Evolutionary conservation across 2,113 vertebrate species (phyloP).

Genomic region (Antigone vipio): DNA sequence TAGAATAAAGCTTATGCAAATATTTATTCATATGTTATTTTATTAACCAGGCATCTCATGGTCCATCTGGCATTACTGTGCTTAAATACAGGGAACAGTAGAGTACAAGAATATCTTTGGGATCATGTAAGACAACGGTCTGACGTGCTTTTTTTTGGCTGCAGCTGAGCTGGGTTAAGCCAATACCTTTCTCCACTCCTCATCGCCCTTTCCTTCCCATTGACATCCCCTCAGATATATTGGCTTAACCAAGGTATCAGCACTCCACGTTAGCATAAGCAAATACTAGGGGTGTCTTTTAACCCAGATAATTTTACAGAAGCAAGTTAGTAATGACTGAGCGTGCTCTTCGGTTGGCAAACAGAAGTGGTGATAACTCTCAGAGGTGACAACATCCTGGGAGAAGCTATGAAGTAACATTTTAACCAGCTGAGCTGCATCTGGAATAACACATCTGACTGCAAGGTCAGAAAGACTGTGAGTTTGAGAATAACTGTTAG

Average conservation of each 20-base stretch:
- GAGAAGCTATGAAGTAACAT: neutral
- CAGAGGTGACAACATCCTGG: neutral
- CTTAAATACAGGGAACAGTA: neutral
- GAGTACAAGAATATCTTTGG: neutral
- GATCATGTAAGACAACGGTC: neutral
- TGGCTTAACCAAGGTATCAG: neutral
- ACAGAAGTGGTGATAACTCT: neutral
- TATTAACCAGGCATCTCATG: neutral
- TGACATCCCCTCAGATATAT: neutral
- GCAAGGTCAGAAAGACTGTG: neutral
- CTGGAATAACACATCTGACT: neutral
- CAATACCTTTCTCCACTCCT: neutral
- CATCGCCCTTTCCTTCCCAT: neutral
- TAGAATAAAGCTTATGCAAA: neutral
- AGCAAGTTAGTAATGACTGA: neutral
- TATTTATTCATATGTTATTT: neutral
- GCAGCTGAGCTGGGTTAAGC: neutral
- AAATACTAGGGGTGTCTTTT: neutral
- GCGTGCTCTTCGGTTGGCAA: neutral
- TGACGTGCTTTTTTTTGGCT: neutral
- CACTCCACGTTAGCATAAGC: fast-evolving
- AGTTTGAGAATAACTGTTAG: neutral
- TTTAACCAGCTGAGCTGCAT: neutral
- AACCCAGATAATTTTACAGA: neutral
- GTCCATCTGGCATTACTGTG: neutral